A percentile compares a stretch with the other conserved stretches of the same genome.
phyloP scores from a whole-genome alignment of 2,888 invertebrate species.

The Euzophera pinguis region DNA sequence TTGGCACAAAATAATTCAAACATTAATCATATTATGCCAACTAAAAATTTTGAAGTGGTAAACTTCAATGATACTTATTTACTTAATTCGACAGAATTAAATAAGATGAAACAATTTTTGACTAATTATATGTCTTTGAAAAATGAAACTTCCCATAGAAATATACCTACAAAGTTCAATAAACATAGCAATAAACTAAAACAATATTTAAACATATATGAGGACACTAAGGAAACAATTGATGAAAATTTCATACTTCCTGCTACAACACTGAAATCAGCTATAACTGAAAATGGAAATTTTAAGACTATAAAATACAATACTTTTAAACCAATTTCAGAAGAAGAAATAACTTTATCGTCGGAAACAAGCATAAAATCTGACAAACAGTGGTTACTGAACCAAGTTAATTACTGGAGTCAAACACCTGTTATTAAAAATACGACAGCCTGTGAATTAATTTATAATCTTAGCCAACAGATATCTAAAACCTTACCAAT shows the following conservation, averaged over 20 bases:
- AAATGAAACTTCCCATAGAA: too few species aligned
- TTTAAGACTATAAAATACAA: conserved; percentile 40
- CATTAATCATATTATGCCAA: background rate
- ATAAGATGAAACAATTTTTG: too few species aligned
- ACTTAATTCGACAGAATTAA: too few species aligned
- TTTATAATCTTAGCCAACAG: conserved; percentile 15
- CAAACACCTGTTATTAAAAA: conserved; percentile 14
- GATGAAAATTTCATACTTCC: background rate
- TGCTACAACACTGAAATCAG: background rate
- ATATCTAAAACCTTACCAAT: conserved; percentile 14
- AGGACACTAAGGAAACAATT: background rate
- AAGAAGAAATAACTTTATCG: conserved; percentile 31
- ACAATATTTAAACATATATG: background rate
- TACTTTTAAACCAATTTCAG: conserved; percentile 43
- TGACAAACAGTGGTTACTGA: background rate
- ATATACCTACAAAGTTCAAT: too few species aligned
- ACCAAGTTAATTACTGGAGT: background rate
- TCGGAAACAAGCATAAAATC: conserved; percentile 2
- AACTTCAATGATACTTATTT: too few species aligned
- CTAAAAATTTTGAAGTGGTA: background rate
- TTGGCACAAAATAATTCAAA: background rate
- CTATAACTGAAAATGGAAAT: background rate
- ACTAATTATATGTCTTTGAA: too few species aligned
- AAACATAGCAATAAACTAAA: background rate
- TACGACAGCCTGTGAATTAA: conserved; percentile 13